phyloP scores from a whole-genome alignment of 1,140 invertebrate genomes.

The Monochamus saltuarius region DNA sequence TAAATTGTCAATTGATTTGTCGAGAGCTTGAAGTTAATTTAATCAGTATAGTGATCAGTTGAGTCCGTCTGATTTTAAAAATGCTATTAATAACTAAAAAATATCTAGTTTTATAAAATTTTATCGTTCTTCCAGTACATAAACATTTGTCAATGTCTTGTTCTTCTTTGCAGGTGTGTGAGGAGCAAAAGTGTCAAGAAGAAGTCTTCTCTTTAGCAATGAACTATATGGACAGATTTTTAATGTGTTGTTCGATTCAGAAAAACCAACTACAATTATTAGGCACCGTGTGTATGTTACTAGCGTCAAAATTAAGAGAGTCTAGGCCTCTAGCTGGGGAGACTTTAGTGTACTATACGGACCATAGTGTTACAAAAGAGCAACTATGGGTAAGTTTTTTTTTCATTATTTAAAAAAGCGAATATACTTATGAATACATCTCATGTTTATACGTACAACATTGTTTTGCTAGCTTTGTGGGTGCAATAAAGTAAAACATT shows the following conservation, averaged over 20 bases:
- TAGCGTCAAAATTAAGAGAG: slow-evolving; percentile 89
- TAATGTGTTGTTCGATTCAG: slow-evolving; percentile 74
- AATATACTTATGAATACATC: too few relatives aligned
- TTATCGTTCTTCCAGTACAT: too few relatives aligned
- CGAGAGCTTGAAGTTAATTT: too few relatives aligned
- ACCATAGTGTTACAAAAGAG: slow-evolving; percentile 80
- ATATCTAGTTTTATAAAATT: too few relatives aligned
- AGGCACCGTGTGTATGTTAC: slow-evolving; percentile 82
- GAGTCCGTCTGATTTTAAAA: too few relatives aligned
- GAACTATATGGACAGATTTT: slow-evolving; percentile 90
- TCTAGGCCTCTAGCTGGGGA: slow-evolving; percentile 77
- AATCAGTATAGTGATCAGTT: too few relatives aligned
- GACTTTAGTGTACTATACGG: slow-evolving; percentile 85
- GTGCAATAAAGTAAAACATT: too few relatives aligned
- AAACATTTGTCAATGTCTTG: not conserved
- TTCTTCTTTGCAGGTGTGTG: slow-evolving; percentile 76
- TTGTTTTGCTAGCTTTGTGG: too few relatives aligned
- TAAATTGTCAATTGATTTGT: too few relatives aligned
- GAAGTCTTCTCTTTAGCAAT: slow-evolving; percentile 89
- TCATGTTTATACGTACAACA: too few relatives aligned
- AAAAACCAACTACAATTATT: slow-evolving; percentile 87
- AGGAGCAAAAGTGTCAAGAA: slow-evolving; percentile 86
- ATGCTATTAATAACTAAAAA: too few relatives aligned
- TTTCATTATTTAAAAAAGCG: not conserved
- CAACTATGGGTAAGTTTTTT: slow-evolving; percentile 79